Evolutionary conservation across 2,797 vertebrate genomes (phyloP).

Genomic region (Austrolebias charrua): DNA sequence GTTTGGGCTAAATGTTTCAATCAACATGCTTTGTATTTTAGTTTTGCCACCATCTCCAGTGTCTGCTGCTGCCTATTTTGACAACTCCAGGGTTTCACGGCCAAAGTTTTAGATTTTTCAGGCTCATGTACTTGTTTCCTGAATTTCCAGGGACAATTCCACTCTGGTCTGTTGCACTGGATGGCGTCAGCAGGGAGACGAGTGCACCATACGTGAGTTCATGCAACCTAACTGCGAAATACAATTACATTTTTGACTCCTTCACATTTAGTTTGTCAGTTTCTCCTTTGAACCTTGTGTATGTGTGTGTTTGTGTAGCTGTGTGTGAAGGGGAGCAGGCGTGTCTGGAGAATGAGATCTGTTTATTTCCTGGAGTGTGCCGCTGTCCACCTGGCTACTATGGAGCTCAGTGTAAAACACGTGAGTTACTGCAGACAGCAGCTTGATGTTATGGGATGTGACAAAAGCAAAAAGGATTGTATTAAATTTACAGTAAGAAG

Average conservation of each 20-base stretch:
- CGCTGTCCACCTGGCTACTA: conserved; percentile 90
- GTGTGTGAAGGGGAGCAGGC: conserved; percentile 85
- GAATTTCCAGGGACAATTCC: conserved; percentile 72
- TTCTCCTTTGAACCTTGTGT: too few species aligned
- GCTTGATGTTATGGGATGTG: too few species aligned
- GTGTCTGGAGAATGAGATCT: conserved; percentile 84
- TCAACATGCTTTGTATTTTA: neutral
- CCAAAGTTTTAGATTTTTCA: too few species aligned
- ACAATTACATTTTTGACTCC: too few species aligned
- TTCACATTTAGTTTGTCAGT: neutral
- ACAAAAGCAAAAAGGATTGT: too few species aligned
- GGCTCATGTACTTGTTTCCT: too few species aligned
- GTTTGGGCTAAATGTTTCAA: too few species aligned
- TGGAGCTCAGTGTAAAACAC: conserved; percentile 87
- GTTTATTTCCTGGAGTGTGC: conserved; percentile 88
- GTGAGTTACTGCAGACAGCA: too few species aligned
- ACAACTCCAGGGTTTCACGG: too few species aligned
- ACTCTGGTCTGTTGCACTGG: conserved; percentile 85
- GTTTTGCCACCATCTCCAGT: neutral
- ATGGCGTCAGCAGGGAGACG: conserved; percentile 88
- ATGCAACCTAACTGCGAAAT: neutral
- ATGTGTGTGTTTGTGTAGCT: conserved; percentile 71
- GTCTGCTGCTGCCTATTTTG: accelerated
- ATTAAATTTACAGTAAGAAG: too few species aligned
- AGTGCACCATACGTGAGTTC: conserved; percentile 84